These are phyloP conservation scores for Pachyuromys duprasi DNA, from an alignment of 2,797 vertebrate genomes.

Conservation along the genomic window DNA sequence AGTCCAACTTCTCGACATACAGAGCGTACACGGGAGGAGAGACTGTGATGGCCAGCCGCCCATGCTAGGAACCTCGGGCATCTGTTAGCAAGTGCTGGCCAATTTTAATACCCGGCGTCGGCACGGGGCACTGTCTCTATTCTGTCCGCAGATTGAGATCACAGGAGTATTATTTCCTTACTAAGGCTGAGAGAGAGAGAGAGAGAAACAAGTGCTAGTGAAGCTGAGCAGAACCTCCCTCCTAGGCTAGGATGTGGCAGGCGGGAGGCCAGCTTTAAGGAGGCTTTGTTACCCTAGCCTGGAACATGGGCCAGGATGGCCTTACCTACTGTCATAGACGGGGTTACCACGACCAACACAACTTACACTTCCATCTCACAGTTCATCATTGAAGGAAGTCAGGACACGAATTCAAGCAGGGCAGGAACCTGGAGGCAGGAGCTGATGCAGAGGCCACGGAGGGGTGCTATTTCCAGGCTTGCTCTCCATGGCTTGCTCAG, in stretches of 20 bases:
- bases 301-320: rapidly evolving
- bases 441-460: not conserved
- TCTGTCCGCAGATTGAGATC: not conserved
- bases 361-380: not conserved
- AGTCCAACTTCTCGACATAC: not conserved
- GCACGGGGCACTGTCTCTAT: not conserved
- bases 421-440: not conserved
- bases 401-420: not conserved
- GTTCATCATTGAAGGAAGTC: not conserved
- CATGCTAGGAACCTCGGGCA: not conserved
- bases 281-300: not conserved
- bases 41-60: not conserved
- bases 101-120: not conserved
- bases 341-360: not conserved
- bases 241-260: rapidly evolving
- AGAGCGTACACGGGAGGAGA: not conserved
- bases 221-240: not conserved
- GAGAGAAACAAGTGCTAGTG: not conserved
- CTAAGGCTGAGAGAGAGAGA: not conserved
- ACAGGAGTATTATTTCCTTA: rapidly evolving
- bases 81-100: slow-evolving; percentile 7
- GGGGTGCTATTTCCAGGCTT: not conserved
- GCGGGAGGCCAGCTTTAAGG: not conserved
- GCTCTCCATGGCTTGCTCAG: not conserved
- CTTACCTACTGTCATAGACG: not conserved